Evolutionary conservation across 2,797 vertebrate species (phyloP), one percentile per base, ranked within the genome.

Genomic region (Silurus aristotelis): DNA sequence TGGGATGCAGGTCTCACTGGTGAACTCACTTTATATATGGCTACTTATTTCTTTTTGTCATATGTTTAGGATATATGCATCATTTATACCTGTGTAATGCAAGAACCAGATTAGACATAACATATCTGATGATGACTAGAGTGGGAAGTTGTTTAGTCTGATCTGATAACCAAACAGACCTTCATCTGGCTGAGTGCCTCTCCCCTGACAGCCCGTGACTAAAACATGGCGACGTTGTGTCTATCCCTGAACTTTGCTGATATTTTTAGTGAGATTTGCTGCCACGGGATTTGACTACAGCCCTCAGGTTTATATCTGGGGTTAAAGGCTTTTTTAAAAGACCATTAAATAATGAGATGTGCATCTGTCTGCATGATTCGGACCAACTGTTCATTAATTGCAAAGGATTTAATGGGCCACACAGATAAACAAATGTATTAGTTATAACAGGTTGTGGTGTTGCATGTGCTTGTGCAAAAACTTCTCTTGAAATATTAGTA

Each of bases 111-210:
- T 61, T 63, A 48, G 58, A 63, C 78, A 88, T 89, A 86, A 67
- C 73, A 82, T 61, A 72, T 72, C 80, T 87, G n/a, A 88, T 72
- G 66, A 84, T 86, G 85, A 88, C 89, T 90, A 85, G 87, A 88
- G 85, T 76, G 86, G 82, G 82, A 77, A 61, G 52, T 56, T 88
- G 81, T 89, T 82, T 78, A 72, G 60, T 87, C 76, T 87, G 72
- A 88, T 86, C 86, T 84, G 87, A 90, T 88, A 86, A 87, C 79
- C 67, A 73, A 56, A 46, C 71, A 87, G 63, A 80, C 78, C 70
- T 87, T 87, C 84, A 87, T 89, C 82, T 82, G 87, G 83, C 86
- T 88, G 86, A 89, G 85, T 82, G 86, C 81, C 81, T 78, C 78
- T 84, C 72, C 77, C 78, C 85, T 88, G 71, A 76, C 63, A 38